phyloP scores from a whole-genome alignment of 2,797 vertebrate genomes.

The Caiman crocodilus region DNA sequence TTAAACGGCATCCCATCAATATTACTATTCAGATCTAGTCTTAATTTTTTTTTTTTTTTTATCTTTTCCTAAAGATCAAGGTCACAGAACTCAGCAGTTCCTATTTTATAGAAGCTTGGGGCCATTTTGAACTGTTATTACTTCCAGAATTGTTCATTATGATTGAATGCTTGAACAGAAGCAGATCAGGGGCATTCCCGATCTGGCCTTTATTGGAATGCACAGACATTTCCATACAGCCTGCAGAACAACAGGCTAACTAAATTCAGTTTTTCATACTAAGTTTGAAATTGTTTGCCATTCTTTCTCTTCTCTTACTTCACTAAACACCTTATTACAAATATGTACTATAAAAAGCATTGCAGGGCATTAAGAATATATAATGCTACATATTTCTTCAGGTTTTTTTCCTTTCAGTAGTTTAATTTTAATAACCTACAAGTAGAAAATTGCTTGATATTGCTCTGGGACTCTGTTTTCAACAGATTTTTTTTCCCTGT shows the following conservation, averaged over 20 bases:
- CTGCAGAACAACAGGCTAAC: background rate
- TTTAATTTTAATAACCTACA: background rate
- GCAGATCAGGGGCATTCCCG: slow-evolving; percentile 10
- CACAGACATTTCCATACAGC: background rate
- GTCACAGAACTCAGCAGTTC: slow-evolving; percentile 64
- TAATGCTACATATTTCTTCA: background rate
- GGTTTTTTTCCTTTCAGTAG: background rate
- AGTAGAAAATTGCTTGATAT: background rate
- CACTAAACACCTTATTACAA: background rate
- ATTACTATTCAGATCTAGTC: slow-evolving; percentile 57
- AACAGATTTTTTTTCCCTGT: background rate
- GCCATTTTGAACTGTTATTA: slow-evolving; percentile 68
- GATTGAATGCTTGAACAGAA: slow-evolving; percentile 61
- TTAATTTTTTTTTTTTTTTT: slow-evolving; percentile 45
- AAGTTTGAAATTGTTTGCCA: slow-evolving; percentile 29
- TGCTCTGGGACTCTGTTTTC: background rate
- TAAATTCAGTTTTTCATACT: background rate
- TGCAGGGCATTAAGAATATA: background rate
- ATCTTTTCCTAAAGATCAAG: slow-evolving; percentile 77
- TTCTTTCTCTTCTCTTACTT: background rate
- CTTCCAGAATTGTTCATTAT: slow-evolving; percentile 63
- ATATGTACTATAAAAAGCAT: background rate
- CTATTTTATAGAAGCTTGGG: slow-evolving; percentile 70
- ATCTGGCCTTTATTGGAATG: slow-evolving; percentile 19
- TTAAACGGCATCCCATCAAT: slow-evolving; percentile 13